A percentile compares a stretch with the other conserved stretches of the same genome.
These are phyloP conservation scores for Macrocentrus cingulum DNA, from an alignment of 1,140 invertebrate species.

Conservation along the genomic window DNA sequence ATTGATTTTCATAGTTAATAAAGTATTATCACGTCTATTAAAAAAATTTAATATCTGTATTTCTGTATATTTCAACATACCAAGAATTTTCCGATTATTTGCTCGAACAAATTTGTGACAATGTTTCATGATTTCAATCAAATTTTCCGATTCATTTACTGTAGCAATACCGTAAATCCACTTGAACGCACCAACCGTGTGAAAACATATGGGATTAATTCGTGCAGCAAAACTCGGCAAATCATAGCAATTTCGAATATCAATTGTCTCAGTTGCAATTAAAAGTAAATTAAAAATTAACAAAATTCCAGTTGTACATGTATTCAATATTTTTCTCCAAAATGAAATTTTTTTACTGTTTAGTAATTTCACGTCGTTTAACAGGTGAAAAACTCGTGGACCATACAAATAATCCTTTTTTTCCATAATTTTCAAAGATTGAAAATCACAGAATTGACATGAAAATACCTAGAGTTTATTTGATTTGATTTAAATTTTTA, in stretches of 20 bases:
- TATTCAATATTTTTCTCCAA: constrained; percentile 9
- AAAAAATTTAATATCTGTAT: background rate
- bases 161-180: constrained; percentile 34
- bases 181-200: constrained; percentile 31
- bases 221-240: constrained; percentile 24
- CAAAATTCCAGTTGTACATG: constrained; percentile 2
- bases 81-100: background rate
- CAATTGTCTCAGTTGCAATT: constrained; percentile 22
- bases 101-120: constrained; percentile 25
- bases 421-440: too few relatives aligned
- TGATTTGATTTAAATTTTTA: too few relatives aligned
- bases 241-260: constrained; percentile 16
- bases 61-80: background rate
- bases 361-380: constrained; percentile 8
- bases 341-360: constrained; percentile 22
- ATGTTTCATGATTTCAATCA: constrained; percentile 26
- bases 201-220: constrained; percentile 27
- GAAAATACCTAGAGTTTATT: too few relatives aligned
- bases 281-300: constrained; percentile 21
- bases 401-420: too few relatives aligned
- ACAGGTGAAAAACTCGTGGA: background rate
- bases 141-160: constrained; percentile 13
- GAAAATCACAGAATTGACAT: too few relatives aligned
- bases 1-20: background rate
- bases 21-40: background rate